phyloP scores from a whole-genome alignment of 2,113 vertebrate species.

The Phylloscopus trochilus region DNA sequence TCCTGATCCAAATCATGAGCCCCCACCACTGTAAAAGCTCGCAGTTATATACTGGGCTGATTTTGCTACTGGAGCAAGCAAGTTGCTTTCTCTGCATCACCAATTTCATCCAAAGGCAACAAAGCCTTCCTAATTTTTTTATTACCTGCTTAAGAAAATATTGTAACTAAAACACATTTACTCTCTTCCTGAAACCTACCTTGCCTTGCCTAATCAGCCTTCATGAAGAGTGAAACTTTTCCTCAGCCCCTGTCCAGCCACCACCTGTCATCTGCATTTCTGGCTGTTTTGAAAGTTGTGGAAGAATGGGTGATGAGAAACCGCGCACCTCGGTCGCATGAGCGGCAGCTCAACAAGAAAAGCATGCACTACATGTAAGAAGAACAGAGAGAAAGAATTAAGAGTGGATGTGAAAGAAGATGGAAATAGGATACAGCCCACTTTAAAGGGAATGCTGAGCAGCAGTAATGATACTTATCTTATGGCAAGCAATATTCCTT shows the following conservation, averaged over 20 bases:
- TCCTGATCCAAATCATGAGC: not conserved
- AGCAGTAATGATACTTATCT: slow-evolving; percentile 18
- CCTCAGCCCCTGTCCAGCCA: not conserved
- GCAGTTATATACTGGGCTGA: not conserved
- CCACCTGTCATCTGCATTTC: not conserved
- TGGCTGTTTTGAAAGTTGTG: not conserved
- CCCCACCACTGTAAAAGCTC: not conserved
- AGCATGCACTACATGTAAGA: not conserved
- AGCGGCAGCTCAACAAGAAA: not conserved
- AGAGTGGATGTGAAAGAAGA: not conserved
- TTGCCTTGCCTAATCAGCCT: not conserved
- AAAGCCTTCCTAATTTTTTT: not conserved
- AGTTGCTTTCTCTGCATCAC: not conserved
- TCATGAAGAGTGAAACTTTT: not conserved
- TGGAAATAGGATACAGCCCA: not conserved
- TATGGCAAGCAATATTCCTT: slow-evolving; percentile 28
- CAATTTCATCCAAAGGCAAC: not conserved
- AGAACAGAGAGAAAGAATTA: not conserved
- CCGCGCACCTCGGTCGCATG: rapidly evolving
- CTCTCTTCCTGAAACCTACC: not conserved
- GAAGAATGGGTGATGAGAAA: not conserved
- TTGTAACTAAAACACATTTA: not conserved
- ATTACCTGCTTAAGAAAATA: not conserved
- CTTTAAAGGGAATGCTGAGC: slow-evolving; percentile 15
- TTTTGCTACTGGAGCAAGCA: not conserved